These are phyloP conservation scores for Aselliscus stoliczkanus DNA, from an alignment of 2,797 vertebrate genomes.

Conservation along the genomic window DNA sequence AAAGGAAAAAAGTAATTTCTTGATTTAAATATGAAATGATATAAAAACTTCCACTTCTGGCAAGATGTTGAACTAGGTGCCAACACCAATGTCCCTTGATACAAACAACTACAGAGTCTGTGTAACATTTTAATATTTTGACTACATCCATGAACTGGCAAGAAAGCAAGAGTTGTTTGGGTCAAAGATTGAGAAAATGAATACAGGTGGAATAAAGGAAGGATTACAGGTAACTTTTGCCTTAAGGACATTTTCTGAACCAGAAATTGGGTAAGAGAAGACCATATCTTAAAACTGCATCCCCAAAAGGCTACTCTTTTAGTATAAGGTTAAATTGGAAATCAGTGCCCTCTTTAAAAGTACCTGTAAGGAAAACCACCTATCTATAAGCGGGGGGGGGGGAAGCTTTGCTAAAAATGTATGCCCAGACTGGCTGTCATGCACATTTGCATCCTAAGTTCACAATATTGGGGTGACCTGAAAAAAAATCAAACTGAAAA, in stretches of 20 bases:
- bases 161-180: neutral
- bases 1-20: conserved; percentile 6
- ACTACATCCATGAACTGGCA: neutral
- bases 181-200: neutral
- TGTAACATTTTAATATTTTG: neutral
- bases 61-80: neutral
- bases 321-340: neutral
- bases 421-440: neutral
- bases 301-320: neutral
- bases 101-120: neutral
- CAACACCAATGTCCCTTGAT: neutral
- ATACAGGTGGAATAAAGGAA: neutral
- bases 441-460: neutral
- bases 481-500: neutral
- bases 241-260: neutral
- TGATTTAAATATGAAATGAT: neutral
- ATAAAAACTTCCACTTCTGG: neutral
- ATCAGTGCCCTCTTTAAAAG: neutral
- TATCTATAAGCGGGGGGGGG: neutral
- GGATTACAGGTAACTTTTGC: neutral
- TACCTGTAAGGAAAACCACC: neutral
- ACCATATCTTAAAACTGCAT: neutral
- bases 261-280: neutral
- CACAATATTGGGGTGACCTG: neutral
- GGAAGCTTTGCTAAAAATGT: neutral